Base-by-base conservation (phyloP, 2,113 vertebrate genomes). In the Odontophorus gujanensis region DNA sequence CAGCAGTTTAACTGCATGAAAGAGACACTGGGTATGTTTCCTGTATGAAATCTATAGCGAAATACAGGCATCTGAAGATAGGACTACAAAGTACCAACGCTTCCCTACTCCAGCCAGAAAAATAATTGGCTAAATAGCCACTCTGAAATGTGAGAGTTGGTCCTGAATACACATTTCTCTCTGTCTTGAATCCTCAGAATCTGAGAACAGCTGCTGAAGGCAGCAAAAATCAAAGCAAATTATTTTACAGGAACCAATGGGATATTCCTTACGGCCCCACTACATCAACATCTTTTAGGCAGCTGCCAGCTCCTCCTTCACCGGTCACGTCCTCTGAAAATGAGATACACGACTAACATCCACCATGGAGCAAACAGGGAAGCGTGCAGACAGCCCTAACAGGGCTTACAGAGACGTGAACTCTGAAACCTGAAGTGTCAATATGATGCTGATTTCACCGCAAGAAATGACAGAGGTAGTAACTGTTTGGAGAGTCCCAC, bases 191-290 rank as follows among this genome's bases (percentile, higher is more conserved):
- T 28, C 34, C 32, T 9, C 38, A 71, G 73, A 87, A 88, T 71
- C 80, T 58, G 68, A n/a, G 22, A 68, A 51, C 66, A 59, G 68
- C 47, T 63, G 12, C 58, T 67, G 69, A 77, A 85, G 50, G 22
- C 72, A 90, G 38, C 38, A 63, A 38, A 89, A 90, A 88, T 81
- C 72, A 81, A 92, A 90, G 61, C 34, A 51, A 62, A 75, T 71
- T 55, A 55, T 81, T 93, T 92, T 73, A 84, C 2, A 75, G 81
- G 74, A 62, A 65, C 11, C 32, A 63, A 48, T 2, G 0, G 36
- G 61, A 45, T 80, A 86, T 77, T 85, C 32, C 43, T 77, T 71
- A 75, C n/a, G n/a, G 28, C 24, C 86, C 18, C 24, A 50, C 65
- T 81, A 47, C 61, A 81, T 59, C 65, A 32, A 77, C 10, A 3